These are phyloP conservation scores for Drosophila kambysellisi DNA, from an alignment of 2,888 invertebrate species.

Conservation along the genomic window DNA sequence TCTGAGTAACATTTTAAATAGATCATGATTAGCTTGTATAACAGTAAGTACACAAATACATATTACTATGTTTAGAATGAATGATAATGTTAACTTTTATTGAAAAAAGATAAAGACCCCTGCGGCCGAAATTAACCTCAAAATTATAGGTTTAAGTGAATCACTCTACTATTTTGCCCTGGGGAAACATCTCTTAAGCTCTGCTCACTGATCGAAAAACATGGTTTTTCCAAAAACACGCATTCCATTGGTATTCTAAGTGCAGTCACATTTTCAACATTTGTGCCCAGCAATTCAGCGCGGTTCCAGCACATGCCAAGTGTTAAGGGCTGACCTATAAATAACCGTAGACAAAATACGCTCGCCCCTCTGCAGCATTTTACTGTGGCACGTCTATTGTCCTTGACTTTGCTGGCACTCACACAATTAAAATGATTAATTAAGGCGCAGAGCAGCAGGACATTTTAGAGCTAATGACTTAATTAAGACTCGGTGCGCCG, in stretches of 20 bases:
- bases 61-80: neutral
- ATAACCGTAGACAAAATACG: constrained; percentile 39
- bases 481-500: constrained; percentile 63
- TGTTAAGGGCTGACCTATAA: constrained; percentile 42
- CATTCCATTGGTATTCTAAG: constrained; percentile 35
- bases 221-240: neutral
- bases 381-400: constrained; percentile 42
- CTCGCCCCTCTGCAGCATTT: constrained; percentile 42
- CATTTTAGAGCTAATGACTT: constrained; percentile 78
- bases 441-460: constrained; percentile 73
- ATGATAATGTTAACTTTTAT: neutral
- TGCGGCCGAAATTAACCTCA: neutral
- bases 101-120: neutral
- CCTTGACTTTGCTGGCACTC: constrained; percentile 50
- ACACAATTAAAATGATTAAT: constrained; percentile 80
- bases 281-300: constrained; percentile 36
- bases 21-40: neutral
- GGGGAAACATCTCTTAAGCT: constrained; percentile 3
- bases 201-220: neutral
- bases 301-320: constrained; percentile 52
- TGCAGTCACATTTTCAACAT: constrained; percentile 48
- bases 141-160: constrained; percentile 19
- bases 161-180: neutral
- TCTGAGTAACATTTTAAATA: neutral
- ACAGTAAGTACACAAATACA: neutral